Percentiles rank a stretch among this genome's conserved stretches.
phyloP scores from a whole-genome alignment of 2,113 vertebrate species.

The Ranitomeya variabilis region DNA sequence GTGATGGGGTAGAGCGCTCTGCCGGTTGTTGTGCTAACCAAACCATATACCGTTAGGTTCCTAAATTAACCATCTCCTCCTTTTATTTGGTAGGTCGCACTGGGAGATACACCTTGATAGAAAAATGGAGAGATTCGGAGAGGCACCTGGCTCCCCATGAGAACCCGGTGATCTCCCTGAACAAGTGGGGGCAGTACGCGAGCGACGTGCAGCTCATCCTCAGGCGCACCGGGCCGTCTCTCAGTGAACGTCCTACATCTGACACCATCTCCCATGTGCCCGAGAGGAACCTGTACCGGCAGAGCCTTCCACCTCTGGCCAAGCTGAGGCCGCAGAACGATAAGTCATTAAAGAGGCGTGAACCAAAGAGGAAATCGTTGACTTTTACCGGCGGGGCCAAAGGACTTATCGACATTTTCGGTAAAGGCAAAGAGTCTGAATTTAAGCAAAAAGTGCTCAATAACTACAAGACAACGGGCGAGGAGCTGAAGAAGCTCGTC shows the following conservation, averaged over 20 bases:
- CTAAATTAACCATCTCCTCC: neutral
- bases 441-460: conserved; percentile 81
- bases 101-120: conserved; percentile 92
- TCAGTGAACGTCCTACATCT: conserved; percentile 89
- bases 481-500: conserved; percentile 86
- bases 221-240: conserved; percentile 89
- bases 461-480: conserved; percentile 73
- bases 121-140: conserved; percentile 95
- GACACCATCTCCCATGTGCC: conserved; percentile 85
- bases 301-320: conserved; percentile 91
- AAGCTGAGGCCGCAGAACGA: conserved; percentile 87
- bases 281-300: conserved; percentile 88
- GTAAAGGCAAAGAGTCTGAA: conserved; percentile 78
- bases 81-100: conserved; percentile 82
- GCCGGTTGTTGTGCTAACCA: too few species aligned
- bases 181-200: conserved; percentile 97
- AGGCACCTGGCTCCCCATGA: conserved; percentile 91
- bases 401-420: conserved; percentile 90
- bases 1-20: too few species aligned
- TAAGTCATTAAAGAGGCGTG: conserved; percentile 84
- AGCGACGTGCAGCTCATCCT: conserved; percentile 95
- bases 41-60: neutral
- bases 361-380: conserved; percentile 93
- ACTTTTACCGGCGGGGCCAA: conserved; percentile 93
- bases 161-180: conserved; percentile 91